phyloP scores from a whole-genome alignment of 2,888 invertebrate species.

The Mechanitis mazaeus region DNA sequence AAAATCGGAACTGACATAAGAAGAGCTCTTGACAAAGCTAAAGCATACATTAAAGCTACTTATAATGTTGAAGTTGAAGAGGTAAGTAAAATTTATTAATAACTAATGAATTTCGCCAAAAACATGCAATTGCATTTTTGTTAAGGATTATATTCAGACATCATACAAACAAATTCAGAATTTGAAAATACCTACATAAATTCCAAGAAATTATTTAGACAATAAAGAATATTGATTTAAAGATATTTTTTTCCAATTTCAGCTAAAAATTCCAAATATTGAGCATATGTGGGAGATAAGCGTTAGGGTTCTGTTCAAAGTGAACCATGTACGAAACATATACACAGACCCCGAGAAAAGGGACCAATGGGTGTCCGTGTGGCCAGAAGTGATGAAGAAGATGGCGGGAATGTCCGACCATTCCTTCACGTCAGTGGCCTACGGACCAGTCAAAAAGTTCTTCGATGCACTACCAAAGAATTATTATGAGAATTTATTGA shows the following conservation, averaged over 20 bases:
- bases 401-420: constrained; percentile 79
- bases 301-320: constrained; percentile 74
- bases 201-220: too few relatives aligned
- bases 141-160: too few relatives aligned
- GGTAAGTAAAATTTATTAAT: constrained; percentile 48
- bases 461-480: constrained; percentile 76
- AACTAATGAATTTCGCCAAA: not conserved
- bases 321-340: constrained; percentile 79
- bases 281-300: constrained; percentile 80
- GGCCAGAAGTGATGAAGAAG: constrained; percentile 80
- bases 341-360: constrained; percentile 80
- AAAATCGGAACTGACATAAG: constrained; percentile 78
- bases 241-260: constrained; percentile 20
- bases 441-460: constrained; percentile 79
- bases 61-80: constrained; percentile 76
- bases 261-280: constrained; percentile 80
- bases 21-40: constrained; percentile 73
- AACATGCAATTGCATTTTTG: too few relatives aligned
- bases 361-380: constrained; percentile 77
- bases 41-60: constrained; percentile 70
- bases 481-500: constrained; percentile 70
- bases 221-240: too few relatives aligned
- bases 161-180: too few relatives aligned
- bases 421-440: constrained; percentile 79
- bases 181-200: too few relatives aligned